A percentile compares a stretch with the other conserved stretches of the same genome.
phyloP scores from a whole-genome alignment of 1,140 invertebrate species.

The Pectinophora gossypiella region DNA sequence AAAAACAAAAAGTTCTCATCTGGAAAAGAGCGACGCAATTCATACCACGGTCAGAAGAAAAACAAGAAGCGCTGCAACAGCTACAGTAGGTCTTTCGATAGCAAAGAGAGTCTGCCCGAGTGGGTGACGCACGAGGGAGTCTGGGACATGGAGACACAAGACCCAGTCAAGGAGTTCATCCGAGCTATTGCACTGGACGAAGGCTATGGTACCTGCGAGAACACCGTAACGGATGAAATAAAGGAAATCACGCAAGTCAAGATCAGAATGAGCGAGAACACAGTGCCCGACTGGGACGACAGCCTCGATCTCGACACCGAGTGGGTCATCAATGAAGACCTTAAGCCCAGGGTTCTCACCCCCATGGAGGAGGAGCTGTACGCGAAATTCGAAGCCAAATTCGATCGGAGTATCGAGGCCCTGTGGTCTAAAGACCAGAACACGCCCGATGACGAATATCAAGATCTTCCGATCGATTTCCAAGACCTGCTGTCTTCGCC shows the following conservation, averaged over 20 bases:
- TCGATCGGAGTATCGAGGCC: slow-evolving; percentile 80
- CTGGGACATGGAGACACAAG: slow-evolving; percentile 72
- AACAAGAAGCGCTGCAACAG: slow-evolving; percentile 58
- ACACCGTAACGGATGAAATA: slow-evolving; percentile 63
- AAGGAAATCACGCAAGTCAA: slow-evolving; percentile 43
- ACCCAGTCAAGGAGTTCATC: slow-evolving; percentile 70
- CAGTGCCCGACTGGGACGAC: slow-evolving; percentile 62
- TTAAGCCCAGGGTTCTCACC: slow-evolving; percentile 39
- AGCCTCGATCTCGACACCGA: slow-evolving; percentile 49
- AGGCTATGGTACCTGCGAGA: slow-evolving; percentile 72
- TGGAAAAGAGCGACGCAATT: slow-evolving; percentile 63
- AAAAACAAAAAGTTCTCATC: slow-evolving; percentile 54
- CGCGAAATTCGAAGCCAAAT: slow-evolving; percentile 80
- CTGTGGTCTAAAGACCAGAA: slow-evolving; percentile 75
- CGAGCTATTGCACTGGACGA: slow-evolving; percentile 66
- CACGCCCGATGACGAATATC: slow-evolving; percentile 72
- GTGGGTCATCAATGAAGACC: slow-evolving; percentile 56
- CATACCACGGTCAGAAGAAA: slow-evolving; percentile 61
- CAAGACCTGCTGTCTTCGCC: slow-evolving; percentile 76
- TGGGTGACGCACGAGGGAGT: slow-evolving; percentile 70
- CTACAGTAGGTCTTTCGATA: slow-evolving; percentile 62
- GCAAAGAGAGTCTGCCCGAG: slow-evolving; percentile 66
- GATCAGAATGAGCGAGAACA: slow-evolving; percentile 41
- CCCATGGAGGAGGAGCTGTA: slow-evolving; percentile 75
- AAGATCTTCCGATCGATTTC: slow-evolving; percentile 77